A percentile compares a stretch with the other conserved stretches of the same genome.
Evolutionary conservation across 2,113 vertebrate genomes (phyloP).

Genomic region (Chelonoidis abingdonii): DNA sequence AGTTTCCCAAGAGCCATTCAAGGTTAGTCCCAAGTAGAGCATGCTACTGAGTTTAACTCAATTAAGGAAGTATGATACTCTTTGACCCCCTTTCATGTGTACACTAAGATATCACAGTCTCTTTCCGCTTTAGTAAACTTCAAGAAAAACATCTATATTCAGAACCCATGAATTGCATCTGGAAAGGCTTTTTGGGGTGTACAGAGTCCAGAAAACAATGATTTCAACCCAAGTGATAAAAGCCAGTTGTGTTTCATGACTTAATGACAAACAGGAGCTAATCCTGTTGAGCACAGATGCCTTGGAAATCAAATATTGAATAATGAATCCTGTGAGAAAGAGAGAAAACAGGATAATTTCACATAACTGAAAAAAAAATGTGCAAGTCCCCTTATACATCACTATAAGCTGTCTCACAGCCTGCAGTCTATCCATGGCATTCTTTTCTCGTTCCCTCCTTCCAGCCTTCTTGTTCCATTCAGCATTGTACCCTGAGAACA

Average conservation of each 20-base stretch:
- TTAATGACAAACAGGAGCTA: not conserved
- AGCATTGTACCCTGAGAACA: not conserved
- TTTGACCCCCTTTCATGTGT: not conserved
- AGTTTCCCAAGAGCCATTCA: not conserved
- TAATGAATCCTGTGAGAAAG: not conserved
- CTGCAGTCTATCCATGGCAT: not conserved
- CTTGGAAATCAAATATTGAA: not conserved
- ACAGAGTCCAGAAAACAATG: not conserved
- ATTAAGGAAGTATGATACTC: not conserved
- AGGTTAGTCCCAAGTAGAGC: not conserved
- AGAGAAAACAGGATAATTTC: not conserved
- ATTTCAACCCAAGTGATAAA: not conserved
- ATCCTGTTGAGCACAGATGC: not conserved
- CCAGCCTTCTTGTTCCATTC: not conserved
- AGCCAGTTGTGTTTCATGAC: not conserved
- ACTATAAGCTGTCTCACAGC: not conserved
- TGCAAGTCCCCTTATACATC: not conserved
- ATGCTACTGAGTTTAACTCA: not conserved
- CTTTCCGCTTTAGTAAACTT: not conserved
- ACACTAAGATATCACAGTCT: not conserved
- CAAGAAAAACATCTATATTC: not conserved
- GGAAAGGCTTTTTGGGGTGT: not conserved
- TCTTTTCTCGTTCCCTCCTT: not conserved
- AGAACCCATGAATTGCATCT: not conserved
- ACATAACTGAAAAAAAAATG: not conserved